phyloP scores from a whole-genome alignment of 2,888 invertebrate genomes.

The Barypeithes pellucidus region DNA sequence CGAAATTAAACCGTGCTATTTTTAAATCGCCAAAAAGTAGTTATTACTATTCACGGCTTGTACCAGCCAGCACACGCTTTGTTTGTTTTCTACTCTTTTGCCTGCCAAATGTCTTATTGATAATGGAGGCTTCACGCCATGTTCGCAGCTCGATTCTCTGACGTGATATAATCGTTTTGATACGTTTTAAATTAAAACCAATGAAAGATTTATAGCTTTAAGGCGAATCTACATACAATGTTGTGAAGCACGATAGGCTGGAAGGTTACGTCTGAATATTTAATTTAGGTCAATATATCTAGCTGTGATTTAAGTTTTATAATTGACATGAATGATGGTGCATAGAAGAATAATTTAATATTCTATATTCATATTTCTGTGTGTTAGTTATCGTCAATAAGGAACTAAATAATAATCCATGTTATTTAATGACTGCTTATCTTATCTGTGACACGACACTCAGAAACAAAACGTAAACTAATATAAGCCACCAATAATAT shows the following conservation, averaged over 20 bases:
- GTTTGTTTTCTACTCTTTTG: conserved; percentile 45
- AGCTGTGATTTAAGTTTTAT: not conserved
- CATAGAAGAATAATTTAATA: no score
- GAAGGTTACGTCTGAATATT: conserved; percentile 18
- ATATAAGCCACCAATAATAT: no score
- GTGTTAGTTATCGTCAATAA: no score
- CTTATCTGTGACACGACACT: no score
- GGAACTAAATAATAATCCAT: no score
- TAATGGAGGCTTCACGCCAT: conserved; percentile 42
- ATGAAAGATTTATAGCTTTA: conserved; percentile 45
- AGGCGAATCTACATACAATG: conserved; percentile 3
- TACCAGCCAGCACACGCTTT: conserved; percentile 49
- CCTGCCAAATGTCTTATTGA: conserved; percentile 51
- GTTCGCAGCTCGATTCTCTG: conserved; percentile 23
- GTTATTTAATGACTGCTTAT: no score
- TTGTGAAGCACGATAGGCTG: conserved; percentile 5
- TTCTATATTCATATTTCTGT: not conserved
- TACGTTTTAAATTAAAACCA: conserved; percentile 36
- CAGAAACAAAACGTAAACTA: no score
- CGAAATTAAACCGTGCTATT: conserved; percentile 51
- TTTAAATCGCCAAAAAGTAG: conserved; percentile 47
- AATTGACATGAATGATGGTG: not conserved
- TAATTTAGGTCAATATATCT: not conserved
- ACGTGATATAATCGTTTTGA: conserved; percentile 40
- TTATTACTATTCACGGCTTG: conserved; percentile 51